These are phyloP conservation scores for Diachasmimorpha longicaudata DNA, from an alignment of 1,140 invertebrate species.

Conservation along the genomic window DNA sequence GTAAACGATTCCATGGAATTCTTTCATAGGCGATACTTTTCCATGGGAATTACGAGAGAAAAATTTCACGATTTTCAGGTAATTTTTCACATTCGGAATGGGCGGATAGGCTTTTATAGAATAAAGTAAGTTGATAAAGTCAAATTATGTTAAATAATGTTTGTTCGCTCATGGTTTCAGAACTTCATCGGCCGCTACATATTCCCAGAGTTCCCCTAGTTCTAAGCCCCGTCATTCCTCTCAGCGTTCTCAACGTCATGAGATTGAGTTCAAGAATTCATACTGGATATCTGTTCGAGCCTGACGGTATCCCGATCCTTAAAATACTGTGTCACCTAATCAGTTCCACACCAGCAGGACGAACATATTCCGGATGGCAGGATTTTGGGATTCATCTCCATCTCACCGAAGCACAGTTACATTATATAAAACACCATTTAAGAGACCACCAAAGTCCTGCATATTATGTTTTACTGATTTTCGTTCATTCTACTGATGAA, in stretches of 20 bases:
- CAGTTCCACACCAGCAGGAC: conserved; percentile 45
- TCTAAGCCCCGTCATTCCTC: neutral
- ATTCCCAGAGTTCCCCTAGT: neutral
- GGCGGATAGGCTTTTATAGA: too few species aligned
- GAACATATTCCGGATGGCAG: conserved; percentile 47
- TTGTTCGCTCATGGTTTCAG: neutral
- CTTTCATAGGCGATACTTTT: too few species aligned
- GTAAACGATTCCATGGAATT: too few species aligned
- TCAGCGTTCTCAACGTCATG: conserved; percentile 31
- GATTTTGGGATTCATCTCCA: conserved; percentile 44
- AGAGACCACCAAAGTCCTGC: conserved; percentile 49
- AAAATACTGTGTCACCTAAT: conserved; percentile 44
- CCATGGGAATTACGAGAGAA: too few species aligned
- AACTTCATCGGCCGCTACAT: neutral
- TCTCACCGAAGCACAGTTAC: conserved; percentile 46
- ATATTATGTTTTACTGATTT: conserved; percentile 48
- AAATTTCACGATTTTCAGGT: too few species aligned
- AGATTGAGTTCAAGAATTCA: conserved; percentile 40
- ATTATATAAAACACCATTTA: conserved; percentile 51
- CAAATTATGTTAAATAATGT: too few species aligned
- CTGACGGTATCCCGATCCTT: conserved; percentile 37
- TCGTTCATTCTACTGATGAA: conserved; percentile 39
- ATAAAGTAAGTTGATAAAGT: too few species aligned
- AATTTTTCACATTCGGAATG: too few species aligned
- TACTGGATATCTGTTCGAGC: conserved; percentile 44